Conservation (phyloP, 1,140 invertebrate species). For the Pogonus chalceus region DNA sequence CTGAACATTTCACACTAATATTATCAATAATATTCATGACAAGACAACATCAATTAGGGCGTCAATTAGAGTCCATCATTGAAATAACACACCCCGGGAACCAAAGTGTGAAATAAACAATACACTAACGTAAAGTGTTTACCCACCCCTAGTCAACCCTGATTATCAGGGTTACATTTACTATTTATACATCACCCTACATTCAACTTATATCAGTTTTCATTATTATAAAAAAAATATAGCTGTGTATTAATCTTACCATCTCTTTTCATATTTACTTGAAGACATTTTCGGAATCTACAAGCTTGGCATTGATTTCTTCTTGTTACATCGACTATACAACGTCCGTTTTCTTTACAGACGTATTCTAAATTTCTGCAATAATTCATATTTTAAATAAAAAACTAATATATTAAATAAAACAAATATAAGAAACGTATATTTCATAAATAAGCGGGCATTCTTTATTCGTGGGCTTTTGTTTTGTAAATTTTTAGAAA, state of each 20-base stretch:
- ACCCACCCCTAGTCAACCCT: background rate
- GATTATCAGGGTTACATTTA: no score
- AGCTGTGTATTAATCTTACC: slow-evolving; percentile 48
- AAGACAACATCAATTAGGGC: background rate
- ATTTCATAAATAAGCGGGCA: background rate
- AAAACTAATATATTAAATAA: slow-evolving; percentile 3
- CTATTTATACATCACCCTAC: background rate
- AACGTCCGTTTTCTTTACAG: slow-evolving; percentile 83
- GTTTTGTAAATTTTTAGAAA: no score
- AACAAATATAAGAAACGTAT: background rate
- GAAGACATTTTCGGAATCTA: slow-evolving; percentile 82
- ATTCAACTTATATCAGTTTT: no score
- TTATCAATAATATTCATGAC: no score
- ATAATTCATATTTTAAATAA: slow-evolving; percentile 14
- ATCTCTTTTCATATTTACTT: slow-evolving; percentile 91
- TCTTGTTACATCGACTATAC: slow-evolving; percentile 83
- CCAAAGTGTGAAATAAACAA: background rate
- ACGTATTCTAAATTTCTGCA: slow-evolving; percentile 80
- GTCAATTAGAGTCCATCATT: background rate
- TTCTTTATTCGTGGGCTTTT: background rate
- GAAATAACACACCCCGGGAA: background rate
- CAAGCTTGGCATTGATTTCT: slow-evolving; percentile 94
- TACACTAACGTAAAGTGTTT: background rate
- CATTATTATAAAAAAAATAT: no score
- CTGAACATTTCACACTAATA: no score